These are phyloP conservation scores for Gouania willdenowi DNA, from an alignment of 2,797 vertebrate species.

Conservation along the genomic window DNA sequence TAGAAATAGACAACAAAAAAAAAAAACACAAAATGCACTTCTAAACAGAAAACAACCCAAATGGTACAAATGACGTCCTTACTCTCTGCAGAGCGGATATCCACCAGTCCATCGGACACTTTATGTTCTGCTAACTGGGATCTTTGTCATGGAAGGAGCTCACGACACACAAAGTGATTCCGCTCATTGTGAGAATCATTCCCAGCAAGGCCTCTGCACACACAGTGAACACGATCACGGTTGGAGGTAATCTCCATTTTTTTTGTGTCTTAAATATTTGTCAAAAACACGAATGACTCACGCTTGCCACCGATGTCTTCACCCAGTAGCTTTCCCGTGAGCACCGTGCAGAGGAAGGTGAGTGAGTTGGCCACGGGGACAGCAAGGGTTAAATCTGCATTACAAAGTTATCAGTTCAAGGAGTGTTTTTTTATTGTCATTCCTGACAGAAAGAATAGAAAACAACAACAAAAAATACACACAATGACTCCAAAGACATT, in stretches of 20 bases:
- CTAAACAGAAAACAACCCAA: too few species aligned
- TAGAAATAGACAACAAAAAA: too few species aligned
- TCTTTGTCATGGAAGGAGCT: slow-evolving; percentile 68
- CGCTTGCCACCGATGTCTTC: slow-evolving; percentile 90
- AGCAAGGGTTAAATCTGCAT: slow-evolving; percentile 86
- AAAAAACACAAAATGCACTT: too few species aligned
- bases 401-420: background rate
- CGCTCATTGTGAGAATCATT: slow-evolving; percentile 82
- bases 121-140: slow-evolving; percentile 3
- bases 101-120: slow-evolving; percentile 1
- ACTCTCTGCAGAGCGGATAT: background rate
- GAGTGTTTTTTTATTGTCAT: background rate
- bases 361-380: slow-evolving; percentile 93
- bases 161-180: slow-evolving; percentile 81
- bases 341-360: slow-evolving; percentile 85
- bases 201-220: slow-evolving; percentile 80
- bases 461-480: too few species aligned
- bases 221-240: too few species aligned
- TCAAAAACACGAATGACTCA: slow-evolving; percentile 60
- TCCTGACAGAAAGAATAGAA: too few species aligned
- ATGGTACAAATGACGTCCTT: too few species aligned
- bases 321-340: slow-evolving; percentile 87
- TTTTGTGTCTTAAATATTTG: too few species aligned
- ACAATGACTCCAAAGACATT: too few species aligned
- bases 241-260: too few species aligned